Base-by-base conservation (phyloP, 2,888 invertebrate genomes). In the Ramazzottius varieornatus region DNA sequence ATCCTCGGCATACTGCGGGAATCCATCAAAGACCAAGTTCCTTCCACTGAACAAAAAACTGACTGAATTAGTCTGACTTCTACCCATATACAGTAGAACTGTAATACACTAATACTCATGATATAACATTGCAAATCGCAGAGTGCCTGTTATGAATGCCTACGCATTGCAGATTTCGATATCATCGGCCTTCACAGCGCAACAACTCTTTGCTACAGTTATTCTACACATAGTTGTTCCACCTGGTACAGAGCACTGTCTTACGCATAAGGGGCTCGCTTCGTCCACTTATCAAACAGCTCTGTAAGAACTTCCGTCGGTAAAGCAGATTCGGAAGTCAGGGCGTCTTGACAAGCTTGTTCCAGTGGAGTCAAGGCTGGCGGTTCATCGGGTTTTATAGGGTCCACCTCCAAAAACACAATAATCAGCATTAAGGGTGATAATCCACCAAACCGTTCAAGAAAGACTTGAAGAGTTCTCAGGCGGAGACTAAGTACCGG, bases 11-110 rank as follows among this genome's bases (percentile, higher is more conserved):
- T 72, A 73, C 24, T 73, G 68, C 2, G 76, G 76, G 67, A 75
- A 77, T 29, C 75, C 76, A 67, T 76, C 76, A 66, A 76, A 69
- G 13, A 76, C 70, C 68, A 76, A 75, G 1, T 76, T 76, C 4
- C 29, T 8, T 54, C 29, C 54, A 4, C 54, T 54, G 24, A 54
- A 54, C 4, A 4, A 29, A 29, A 24, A 29, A 40, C 8, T 20
- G 20, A 13, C 20, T 40, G 8, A 40, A 40, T 40, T 13, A 8
- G 40, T 40, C 8, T 8, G 20, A 40, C 20, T 40, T 40, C 40
- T 8, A 20, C 40, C 40, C 40, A 40, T 40, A 13, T 40, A 40
- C 40, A 40, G 40, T n/a, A n/a, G n/a, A n/a, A n/a, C n/a, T n/a
- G n/a, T n/a, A n/a, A n/a, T n/a, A n/a, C n/a, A n/a, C n/a, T n/a